Percentiles rank a stretch among this genome's conserved stretches.
Conservation (phyloP, 1,140 invertebrate species). For the Halesus radiatus region DNA sequence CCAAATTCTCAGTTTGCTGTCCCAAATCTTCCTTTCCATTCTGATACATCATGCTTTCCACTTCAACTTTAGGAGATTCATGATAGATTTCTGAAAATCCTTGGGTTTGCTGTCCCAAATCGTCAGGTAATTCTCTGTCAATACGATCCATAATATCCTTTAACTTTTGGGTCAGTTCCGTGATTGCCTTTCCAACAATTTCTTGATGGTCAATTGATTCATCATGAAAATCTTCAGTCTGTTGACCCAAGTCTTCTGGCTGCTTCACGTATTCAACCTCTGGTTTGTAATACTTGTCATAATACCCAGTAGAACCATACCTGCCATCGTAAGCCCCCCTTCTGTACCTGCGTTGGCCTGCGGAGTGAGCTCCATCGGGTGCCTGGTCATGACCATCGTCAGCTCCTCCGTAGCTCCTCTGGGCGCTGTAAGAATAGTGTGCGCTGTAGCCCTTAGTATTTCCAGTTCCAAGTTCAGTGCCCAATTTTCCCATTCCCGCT, state of each 20-base stretch:
- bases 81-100: slow-evolving; percentile 12
- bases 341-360: slow-evolving; percentile 39
- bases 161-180: not conserved
- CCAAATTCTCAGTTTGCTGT: too few species aligned
- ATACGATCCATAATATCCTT: slow-evolving; percentile 17
- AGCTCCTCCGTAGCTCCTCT: slow-evolving; percentile 49
- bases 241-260: slow-evolving; percentile 62
- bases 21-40: too few species aligned
- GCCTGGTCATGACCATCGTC: not conserved
- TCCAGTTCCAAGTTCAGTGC: slow-evolving; percentile 12
- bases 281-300: not conserved
- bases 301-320: not conserved
- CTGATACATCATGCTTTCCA: too few species aligned
- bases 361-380: not conserved
- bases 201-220: not conserved
- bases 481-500: slow-evolving; percentile 26
- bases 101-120: slow-evolving; percentile 28
- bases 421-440: slow-evolving; percentile 54
- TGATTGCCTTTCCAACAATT: not conserved
- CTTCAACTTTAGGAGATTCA: too few species aligned
- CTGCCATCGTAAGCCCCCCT: slow-evolving; percentile 21
- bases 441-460: slow-evolving; percentile 54
- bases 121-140: slow-evolving; percentile 5
- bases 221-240: slow-evolving; percentile 47
- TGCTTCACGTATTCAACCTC: not conserved